A percentile compares a stretch with the other conserved stretches of the same genome.
Conservation (phyloP, 1,140 invertebrate species). For the Drosophila parabipectinata region DNA sequence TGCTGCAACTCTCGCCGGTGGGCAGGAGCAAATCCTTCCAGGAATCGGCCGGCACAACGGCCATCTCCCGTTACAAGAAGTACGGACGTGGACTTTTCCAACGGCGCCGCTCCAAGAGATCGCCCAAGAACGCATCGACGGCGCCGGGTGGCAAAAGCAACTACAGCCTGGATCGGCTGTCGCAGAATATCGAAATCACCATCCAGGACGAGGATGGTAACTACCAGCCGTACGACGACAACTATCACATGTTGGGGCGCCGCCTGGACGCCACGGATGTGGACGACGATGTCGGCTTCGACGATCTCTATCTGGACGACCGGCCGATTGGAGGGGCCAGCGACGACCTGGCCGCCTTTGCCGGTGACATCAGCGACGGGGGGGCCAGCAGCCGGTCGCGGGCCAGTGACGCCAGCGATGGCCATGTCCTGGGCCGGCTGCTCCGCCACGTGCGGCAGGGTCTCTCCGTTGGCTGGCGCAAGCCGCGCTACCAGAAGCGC, state of each 20-base stretch:
- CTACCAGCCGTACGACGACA: constrained; percentile 77
- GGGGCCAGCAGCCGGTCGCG: constrained; percentile 62
- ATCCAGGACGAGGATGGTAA: constrained; percentile 83
- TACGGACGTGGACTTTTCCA: constrained; percentile 75
- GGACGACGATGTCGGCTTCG: constrained; percentile 72
- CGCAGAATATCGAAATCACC: constrained; percentile 82
- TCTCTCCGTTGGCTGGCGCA: constrained; percentile 79
- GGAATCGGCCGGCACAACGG: constrained; percentile 63
- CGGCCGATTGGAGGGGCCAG: constrained; percentile 52
- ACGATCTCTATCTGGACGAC: constrained; percentile 74
- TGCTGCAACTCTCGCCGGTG: constrained; percentile 61
- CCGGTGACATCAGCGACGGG: constrained; percentile 74
- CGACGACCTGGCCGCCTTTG: constrained; percentile 61
- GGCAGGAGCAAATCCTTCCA: constrained; percentile 83
- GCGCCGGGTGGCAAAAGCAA: constrained; percentile 57
- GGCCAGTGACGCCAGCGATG: constrained; percentile 62
- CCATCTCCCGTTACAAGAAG: constrained; percentile 63
- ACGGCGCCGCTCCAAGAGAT: constrained; percentile 70
- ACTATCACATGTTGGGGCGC: constrained; percentile 58
- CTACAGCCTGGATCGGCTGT: constrained; percentile 73
- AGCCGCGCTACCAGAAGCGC: constrained; percentile 79
- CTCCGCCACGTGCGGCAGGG: constrained; percentile 72
- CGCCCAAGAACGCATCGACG: constrained; percentile 40
- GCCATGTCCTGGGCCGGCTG: constrained; percentile 71
- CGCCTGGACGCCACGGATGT: constrained; percentile 36